These are phyloP conservation scores for Chrysina gloriosa DNA, from an alignment of 2,888 invertebrate genomes.

Conservation along the genomic window DNA sequence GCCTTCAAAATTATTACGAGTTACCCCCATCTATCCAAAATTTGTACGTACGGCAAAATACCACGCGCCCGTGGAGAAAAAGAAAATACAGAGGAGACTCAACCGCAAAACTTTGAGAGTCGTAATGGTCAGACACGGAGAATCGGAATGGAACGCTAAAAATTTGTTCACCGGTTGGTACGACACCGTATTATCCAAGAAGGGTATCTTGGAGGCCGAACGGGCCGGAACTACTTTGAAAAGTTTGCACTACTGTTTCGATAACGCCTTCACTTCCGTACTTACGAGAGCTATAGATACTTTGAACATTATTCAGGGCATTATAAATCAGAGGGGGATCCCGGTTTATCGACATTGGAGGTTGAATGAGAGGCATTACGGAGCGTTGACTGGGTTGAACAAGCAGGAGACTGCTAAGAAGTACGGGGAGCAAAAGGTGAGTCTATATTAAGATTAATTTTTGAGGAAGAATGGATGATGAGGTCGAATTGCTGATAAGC, in stretches of 20 bases:
- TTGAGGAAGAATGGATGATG: no score
- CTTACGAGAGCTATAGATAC: constrained; percentile 83
- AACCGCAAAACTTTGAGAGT: no score
- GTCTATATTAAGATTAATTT: no score
- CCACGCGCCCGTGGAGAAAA: neutral
- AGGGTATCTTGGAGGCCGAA: constrained; percentile 75
- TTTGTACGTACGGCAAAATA: neutral
- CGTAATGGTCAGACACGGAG: constrained; percentile 43
- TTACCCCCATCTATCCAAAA: neutral
- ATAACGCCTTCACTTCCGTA: constrained; percentile 84
- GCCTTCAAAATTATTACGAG: neutral
- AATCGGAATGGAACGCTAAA: constrained; percentile 42
- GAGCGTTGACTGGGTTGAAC: constrained; percentile 85
- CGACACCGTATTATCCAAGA: constrained; percentile 25
- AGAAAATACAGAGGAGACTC: neutral
- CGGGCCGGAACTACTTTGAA: constrained; percentile 80
- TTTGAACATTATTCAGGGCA: constrained; percentile 74
- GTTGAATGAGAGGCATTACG: constrained; percentile 89
- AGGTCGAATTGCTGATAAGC: no score
- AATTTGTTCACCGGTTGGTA: constrained; percentile 43
- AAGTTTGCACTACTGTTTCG: constrained; percentile 77
- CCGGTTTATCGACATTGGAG: constrained; percentile 83
- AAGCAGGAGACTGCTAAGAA: constrained; percentile 87
- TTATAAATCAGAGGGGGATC: constrained; percentile 73
- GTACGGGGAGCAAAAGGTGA: constrained; percentile 81